Percentiles rank a stretch among this genome's conserved stretches.
Evolutionary conservation across 1,140 invertebrate species (phyloP).

Genomic region (Radopholus similis): DNA sequence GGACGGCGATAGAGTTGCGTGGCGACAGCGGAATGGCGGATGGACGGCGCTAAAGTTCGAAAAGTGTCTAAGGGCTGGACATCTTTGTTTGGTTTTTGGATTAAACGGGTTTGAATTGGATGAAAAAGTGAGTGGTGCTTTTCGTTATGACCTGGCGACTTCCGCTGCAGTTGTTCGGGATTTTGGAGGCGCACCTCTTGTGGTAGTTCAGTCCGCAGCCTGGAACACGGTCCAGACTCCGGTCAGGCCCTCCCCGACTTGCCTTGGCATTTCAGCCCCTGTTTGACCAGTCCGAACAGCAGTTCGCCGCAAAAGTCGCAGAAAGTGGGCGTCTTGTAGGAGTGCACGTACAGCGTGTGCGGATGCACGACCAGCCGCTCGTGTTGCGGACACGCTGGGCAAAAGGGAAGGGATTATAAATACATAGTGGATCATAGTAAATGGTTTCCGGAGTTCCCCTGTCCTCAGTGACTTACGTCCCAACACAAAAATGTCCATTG

Average conservation of each 20-base stretch:
- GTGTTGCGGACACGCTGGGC: constrained; percentile 59
- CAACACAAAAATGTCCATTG: constrained; percentile 38
- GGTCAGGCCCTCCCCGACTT: neutral
- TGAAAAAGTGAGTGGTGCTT: no score
- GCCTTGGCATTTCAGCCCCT: constrained; percentile 97
- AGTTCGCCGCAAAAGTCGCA: constrained; percentile 99
- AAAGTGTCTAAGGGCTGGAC: no score
- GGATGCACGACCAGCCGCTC: constrained; percentile 69
- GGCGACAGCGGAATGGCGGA: constrained; percentile 60
- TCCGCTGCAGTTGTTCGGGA: constrained; percentile 87
- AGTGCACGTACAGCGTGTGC: constrained; percentile 86
- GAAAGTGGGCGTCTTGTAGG: constrained; percentile 95
- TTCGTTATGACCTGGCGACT: no score
- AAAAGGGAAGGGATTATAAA: neutral
- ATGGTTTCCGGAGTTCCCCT: neutral
- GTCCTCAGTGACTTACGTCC: constrained; percentile 18
- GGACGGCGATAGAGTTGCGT: constrained; percentile 50
- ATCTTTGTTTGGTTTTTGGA: no score
- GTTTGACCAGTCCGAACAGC: constrained; percentile 92
- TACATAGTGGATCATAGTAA: constrained; percentile 48
- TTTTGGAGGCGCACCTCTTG: constrained; percentile 94
- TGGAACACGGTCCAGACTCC: constrained; percentile 61
- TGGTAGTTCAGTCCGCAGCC: constrained; percentile 96
- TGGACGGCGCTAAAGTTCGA: no score
- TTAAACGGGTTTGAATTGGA: no score